Evolutionary conservation across 2,113 vertebrate species (phyloP), one percentile per base, ranked within the genome.

Genomic region (Callorhinus ursinus): DNA sequence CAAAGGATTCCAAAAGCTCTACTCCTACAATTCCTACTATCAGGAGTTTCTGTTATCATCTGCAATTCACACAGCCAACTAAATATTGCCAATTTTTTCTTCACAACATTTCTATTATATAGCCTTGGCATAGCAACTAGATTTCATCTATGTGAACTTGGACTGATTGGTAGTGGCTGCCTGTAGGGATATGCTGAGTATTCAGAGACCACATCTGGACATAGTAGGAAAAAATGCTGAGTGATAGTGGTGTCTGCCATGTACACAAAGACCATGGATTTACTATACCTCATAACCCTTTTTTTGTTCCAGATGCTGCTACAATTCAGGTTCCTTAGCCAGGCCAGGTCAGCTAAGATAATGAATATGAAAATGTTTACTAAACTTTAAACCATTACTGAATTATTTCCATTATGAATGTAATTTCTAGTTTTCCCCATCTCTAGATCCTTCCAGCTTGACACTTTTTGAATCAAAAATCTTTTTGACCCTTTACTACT

Each of bases 401-500:
- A 71, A 69, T 79, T 67, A 81, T 74, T 95, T 65, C 31, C 63
- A 74, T 49, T 81, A 61, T 61, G 46, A 96, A 86, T 55, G 63
- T 72, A 91, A 72, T 72, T 94, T 93, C 49, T 69, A 81, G 39
- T 91, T 85, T 85, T 33, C 9, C 16, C 51, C 69, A 90, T 94
- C 39, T 79, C 59, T 51, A 92, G 33, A 65, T 51, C 46, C 6
- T 97, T 83, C 63, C 24, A 31, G 59, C 31, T 72, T 61, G 24
- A 88, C 4, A 86, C 5, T 63, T 90, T 76, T 80, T 89, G 19
- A 96, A 89, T 86, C 22, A 96, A 96, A 91, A 74, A 69, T 69
- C 57, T 85, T 59, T 59, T 8, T 72, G 61, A n/a, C 39, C 71
- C 28, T 49, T 81, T 86, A 76, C 42, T 83, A 82, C 31, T 82